Conservation (phyloP, 1,140 invertebrate genomes). For the Tachypleus tridentatus region DNA sequence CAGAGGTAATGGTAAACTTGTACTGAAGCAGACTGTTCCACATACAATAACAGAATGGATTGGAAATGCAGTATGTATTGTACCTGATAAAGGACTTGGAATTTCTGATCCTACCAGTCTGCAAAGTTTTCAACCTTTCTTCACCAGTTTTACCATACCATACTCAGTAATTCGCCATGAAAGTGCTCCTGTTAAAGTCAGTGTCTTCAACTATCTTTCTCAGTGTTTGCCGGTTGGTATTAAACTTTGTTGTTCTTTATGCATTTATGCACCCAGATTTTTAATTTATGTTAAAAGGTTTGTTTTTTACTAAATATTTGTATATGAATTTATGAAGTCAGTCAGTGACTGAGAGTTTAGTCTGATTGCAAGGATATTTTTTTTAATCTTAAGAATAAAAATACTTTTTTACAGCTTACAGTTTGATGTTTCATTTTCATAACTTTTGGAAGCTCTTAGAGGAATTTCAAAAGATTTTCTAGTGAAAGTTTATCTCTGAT, state of each 20-base stretch:
- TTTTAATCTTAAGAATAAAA: too few relatives aligned
- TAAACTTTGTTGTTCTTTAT: neutral
- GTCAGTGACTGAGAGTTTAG: too few relatives aligned
- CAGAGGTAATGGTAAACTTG: constrained; percentile 41
- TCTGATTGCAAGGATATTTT: too few relatives aligned
- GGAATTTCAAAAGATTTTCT: too few relatives aligned
- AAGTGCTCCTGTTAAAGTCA: constrained; percentile 49
- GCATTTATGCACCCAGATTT: neutral
- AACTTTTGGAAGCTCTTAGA: too few relatives aligned
- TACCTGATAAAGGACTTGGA: constrained; percentile 47
- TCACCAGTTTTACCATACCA: constrained; percentile 53
- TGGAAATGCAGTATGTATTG: constrained; percentile 53
- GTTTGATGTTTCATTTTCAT: too few relatives aligned
- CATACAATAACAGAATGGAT: constrained; percentile 64
- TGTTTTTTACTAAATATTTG: neutral
- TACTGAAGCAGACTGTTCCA: constrained; percentile 43
- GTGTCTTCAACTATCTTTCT: constrained; percentile 57
- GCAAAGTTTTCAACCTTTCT: constrained; percentile 56
- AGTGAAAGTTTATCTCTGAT: too few relatives aligned
- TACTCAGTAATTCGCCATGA: constrained; percentile 57
- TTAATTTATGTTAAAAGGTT: constrained; percentile 7
- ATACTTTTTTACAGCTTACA: too few relatives aligned
- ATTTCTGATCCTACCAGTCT: constrained; percentile 44
- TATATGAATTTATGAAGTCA: too few relatives aligned
- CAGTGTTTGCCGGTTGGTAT: constrained; percentile 46